These are phyloP conservation scores for Brachyistius frenatus DNA, from an alignment of 2,113 vertebrate genomes.

Conservation along the genomic window DNA sequence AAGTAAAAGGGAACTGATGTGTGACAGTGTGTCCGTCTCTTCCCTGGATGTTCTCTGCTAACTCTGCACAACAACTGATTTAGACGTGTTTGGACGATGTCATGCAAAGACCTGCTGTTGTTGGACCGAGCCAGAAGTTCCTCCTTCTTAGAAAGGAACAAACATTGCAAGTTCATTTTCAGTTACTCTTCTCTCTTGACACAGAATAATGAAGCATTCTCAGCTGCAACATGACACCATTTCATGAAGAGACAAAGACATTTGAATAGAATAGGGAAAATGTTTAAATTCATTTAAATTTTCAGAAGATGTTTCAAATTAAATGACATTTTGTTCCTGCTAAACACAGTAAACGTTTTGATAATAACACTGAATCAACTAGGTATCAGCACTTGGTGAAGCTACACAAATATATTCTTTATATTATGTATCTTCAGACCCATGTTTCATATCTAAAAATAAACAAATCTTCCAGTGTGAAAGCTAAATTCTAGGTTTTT, in stretches of 20 bases:
- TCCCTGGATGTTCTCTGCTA: not conserved
- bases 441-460: too few relatives aligned
- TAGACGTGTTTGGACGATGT: not conserved
- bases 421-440: too few relatives aligned
- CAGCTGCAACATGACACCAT: not conserved
- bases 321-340: not conserved
- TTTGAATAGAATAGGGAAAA: not conserved
- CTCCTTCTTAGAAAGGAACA: constrained; percentile 2
- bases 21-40: not conserved
- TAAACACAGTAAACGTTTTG: not conserved
- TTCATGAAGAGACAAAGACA: not conserved
- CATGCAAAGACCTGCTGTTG: not conserved
- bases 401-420: too few relatives aligned
- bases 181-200: not conserved
- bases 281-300: not conserved
- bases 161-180: not conserved
- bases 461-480: too few relatives aligned
- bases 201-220: not conserved
- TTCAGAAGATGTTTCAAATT: not conserved
- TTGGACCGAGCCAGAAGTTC: not conserved
- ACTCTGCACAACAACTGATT: constrained; percentile 2
- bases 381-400: too few relatives aligned
- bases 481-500: too few relatives aligned
- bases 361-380: too few relatives aligned
- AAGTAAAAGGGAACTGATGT: not conserved